Percentiles rank a stretch among this genome's conserved stretches.
phyloP scores from a whole-genome alignment of 2,113 vertebrate genomes.

The Pomatostomus ruficeps region DNA sequence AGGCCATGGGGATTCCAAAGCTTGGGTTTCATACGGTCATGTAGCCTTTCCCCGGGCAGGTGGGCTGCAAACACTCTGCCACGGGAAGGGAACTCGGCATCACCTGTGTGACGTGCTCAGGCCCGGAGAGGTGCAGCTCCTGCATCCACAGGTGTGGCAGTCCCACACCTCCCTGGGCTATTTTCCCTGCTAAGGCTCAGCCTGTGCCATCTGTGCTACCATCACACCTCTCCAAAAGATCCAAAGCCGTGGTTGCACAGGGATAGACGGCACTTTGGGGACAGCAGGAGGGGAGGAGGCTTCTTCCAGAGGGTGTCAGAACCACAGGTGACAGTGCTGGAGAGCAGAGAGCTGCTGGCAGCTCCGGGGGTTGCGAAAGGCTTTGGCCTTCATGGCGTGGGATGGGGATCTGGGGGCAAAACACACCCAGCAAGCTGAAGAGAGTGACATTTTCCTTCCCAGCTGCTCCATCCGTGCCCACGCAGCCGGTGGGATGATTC shows the following conservation, averaged over 20 bases:
- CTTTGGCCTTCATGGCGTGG: background rate
- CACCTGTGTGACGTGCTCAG: background rate
- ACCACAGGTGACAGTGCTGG: background rate
- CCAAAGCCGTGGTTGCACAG: background rate
- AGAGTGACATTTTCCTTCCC: background rate
- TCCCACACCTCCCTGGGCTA: background rate
- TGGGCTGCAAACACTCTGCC: background rate
- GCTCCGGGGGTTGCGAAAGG: background rate
- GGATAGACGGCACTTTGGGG: background rate
- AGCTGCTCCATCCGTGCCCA: background rate
- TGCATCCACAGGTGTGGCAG: background rate
- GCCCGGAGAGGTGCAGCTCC: background rate
- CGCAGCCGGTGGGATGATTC: background rate
- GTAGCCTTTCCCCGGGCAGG: fast-evolving
- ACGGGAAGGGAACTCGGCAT: background rate
- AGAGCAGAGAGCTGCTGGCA: background rate
- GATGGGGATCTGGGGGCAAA: background rate
- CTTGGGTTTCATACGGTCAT: background rate
- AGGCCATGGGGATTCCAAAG: background rate
- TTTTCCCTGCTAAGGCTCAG: background rate
- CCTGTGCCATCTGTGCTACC: background rate
- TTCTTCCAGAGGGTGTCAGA: background rate
- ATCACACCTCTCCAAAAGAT: background rate
- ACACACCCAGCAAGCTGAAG: background rate
- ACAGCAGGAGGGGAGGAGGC: background rate